Evolutionary conservation across 2,797 vertebrate species (phyloP), one percentile per base, ranked within the genome.

Genomic region (Coregonus suidteri): DNA sequence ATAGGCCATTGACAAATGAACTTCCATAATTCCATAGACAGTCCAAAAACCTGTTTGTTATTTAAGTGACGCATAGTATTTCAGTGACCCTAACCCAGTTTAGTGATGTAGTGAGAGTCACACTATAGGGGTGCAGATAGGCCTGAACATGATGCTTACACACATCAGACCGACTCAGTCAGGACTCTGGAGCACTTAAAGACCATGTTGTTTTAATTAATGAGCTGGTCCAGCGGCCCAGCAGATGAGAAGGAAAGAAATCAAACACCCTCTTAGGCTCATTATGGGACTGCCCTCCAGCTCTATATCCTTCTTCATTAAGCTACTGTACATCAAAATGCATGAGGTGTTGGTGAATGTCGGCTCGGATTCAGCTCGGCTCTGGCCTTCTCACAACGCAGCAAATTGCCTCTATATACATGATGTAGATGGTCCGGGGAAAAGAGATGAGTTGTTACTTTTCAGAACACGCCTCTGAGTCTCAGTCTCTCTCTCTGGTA

Each of bases 391-490:
- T 59, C 56, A 72, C 52, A n/a, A 72, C 37, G 53, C 53, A 54
- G 75, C 30, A 59, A 41, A 66, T 70, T 16, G 18, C n/a, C 62
- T 74, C 16, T 59, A 31, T 52, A 76, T 82, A 76, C 80, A 76
- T 80, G 51, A 84, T 85, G 79, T 54, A 77, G 52, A 59, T 71
- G 62, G 75, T 25, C 69, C 56, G 25, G 30, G 14, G 13, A 72
- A 68, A 78, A 68, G 52, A 81, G 76, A 75, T 70, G 71, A 82
- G 34, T 20, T 73, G 31, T 74, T 77, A 66, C 62, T 53, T 84
- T 77, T 71, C 73, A 68, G 59, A 75, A 72, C 59, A 76, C 31
- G 64, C 69, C 30, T n/a, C 68, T 11, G 7, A 62, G 59, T 13
- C 20, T 30, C 54, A 4, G 1, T 14, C n/a, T 56, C 37, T 76